A percentile compares a stretch with the other conserved stretches of the same genome.
Conservation (phyloP, 2,113 vertebrate species). For the Lampris incognitus region DNA sequence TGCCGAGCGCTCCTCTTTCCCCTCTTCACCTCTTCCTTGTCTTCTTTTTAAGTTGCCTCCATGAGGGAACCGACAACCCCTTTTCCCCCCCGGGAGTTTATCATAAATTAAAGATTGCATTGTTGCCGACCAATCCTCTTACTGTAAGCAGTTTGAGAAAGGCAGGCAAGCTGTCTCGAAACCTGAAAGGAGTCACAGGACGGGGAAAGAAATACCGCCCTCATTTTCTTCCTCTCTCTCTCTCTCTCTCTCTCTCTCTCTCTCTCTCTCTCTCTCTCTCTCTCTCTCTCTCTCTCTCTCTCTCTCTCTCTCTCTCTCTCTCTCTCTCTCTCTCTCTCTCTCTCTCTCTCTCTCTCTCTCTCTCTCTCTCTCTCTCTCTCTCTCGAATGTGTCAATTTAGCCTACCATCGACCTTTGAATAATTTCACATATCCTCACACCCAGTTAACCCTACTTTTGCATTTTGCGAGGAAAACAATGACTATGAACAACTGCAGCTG, state of each 20-base stretch:
- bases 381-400: slow-evolving; percentile 43
- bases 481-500: slow-evolving; percentile 33
- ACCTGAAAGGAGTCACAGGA: slow-evolving; percentile 73
- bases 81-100: slow-evolving; percentile 75
- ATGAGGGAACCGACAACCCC: slow-evolving; percentile 62
- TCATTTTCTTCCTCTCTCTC: slow-evolving; percentile 4
- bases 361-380: not conserved
- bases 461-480: slow-evolving; percentile 34
- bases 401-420: slow-evolving; percentile 68
- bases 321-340: not conserved
- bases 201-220: slow-evolving; percentile 45
- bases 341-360: not conserved
- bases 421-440: slow-evolving; percentile 49
- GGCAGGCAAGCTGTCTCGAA: slow-evolving; percentile 70
- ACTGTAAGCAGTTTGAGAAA: slow-evolving; percentile 81
- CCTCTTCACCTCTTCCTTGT: slow-evolving; percentile 67
- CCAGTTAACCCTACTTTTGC: slow-evolving; percentile 42
- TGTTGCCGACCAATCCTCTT: slow-evolving; percentile 84
- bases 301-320: not conserved
- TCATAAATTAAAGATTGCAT: slow-evolving; percentile 84
- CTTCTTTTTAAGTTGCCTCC: slow-evolving; percentile 64
- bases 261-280: not conserved
- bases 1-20: slow-evolving; percentile 44
- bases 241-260: not conserved
- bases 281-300: slow-evolving; percentile 2